Base-by-base conservation (phyloP, 2,888 invertebrate genomes). In the Mellilla xanthometata region DNA sequence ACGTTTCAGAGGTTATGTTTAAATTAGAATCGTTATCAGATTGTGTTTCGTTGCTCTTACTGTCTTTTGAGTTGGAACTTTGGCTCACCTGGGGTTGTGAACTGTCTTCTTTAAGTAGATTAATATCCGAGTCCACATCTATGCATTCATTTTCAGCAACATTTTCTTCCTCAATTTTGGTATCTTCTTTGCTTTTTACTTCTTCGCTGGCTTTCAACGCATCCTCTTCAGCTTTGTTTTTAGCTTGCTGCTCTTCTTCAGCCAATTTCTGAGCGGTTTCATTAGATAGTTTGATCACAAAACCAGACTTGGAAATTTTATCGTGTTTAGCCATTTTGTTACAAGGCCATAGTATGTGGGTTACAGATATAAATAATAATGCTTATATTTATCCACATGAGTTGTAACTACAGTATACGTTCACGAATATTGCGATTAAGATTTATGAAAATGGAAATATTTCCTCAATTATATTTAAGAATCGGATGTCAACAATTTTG, bases 221-320 rank as follows among this genome's bases (percentile, higher is more conserved):
- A 38, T 32, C 24, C 34, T 44, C 26, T 27, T 45, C 38, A 22
- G 39, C 40, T 33, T 56, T 42, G 11, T 2, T 28, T 47, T 74
- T 78, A 15, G 63, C 62, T 33, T 60, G 67, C 34, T 73, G 63
- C 31, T 82, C 77, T 52, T 84, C 82, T 59, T 84, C 80, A 1
- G 76, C 60, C 41, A 90, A 62, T 68, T 90, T 90, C 62, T 86
- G 86, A 6, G 75, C 85, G 26, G 90, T 90, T 69, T 89, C 90
- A 38, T 65, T 75, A 1, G 87, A 79, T 26, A 90, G 68, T 72
- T 90, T 90, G 49, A 90, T 90, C 38, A 90, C 81, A 68, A 90
- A 87, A 12, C 88, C 90, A 35, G 81, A 56, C 64, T 78, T 86
- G 12, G 67, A 42, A 39, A 46, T 52, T 62, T 79, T 86, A 22